Base-by-base conservation (phyloP, 2,888 invertebrate genomes). In the Leptopilina drosophilae region DNA sequence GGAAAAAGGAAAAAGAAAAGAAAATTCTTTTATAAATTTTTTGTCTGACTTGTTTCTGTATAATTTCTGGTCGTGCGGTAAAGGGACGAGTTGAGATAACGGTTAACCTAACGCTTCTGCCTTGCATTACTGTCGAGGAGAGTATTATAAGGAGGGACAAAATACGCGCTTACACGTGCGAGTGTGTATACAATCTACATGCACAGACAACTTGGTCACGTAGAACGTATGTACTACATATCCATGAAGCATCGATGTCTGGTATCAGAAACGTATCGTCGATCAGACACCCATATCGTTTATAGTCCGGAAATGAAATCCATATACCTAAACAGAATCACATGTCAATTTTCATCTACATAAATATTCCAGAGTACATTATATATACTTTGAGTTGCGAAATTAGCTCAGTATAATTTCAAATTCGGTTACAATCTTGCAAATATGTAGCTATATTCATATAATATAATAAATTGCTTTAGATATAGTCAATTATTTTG, bases 71-170 rank as follows among this genome's bases (percentile, higher is more conserved):
- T 46, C 26, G 49, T 53, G 12, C 20, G 33, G 33, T 33, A 42
- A 7, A 42, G 26, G 26, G 53, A 53, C 49, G 49, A 69, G 49
- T 67, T 20, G 26, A 53, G 73, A 73, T 56, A 73, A 73, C 73
- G 56, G 73, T 73, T 73, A 73, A 40, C 73, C 69, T 69, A 69
- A 69, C 69, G 69, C 69, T 69, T 53, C 53, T 69, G 49, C 69
- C 53, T 53, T 20, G 26, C 26, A 14, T 33, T 69, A 69, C 69
- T 26, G 49, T 53, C 20, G 14, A 53, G 69, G 26, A n/a, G 53
- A 69, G 53, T 40, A 64, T 59, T 59, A 59, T 64, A 65, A 69
- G 49, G 49, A 69, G 20, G 53, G 53, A 67, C 67, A 67, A 67
- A n/a, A 67, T 67, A 67, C 67, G 67, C 67, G 67, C 46, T 46